Base-by-base conservation (phyloP, 2,888 invertebrate genomes). In the Kryphioiulus occultus region DNA sequence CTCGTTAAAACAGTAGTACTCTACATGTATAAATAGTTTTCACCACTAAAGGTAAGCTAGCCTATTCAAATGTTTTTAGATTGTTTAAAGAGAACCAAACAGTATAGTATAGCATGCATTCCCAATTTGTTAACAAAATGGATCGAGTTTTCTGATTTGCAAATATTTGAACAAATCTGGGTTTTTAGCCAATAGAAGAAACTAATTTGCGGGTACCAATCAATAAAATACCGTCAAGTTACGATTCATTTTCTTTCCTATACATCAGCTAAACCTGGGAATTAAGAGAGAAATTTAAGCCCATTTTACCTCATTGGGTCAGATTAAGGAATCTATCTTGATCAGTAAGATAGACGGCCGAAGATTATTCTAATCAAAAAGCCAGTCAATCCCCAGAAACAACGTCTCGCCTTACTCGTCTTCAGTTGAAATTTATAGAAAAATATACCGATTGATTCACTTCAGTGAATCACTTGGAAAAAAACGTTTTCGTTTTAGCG, bases 391-490 rank as follows among this genome's bases (percentile, higher is more conserved):
- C 19, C 53, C 53, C 19, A 5, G 19, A 53, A 53, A 53, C 19
- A 53, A 19, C 4, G 53, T 19, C 17, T 17, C 19, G 4, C 53
- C 53, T 19, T 53, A 53, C 19, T 19, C 53, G 0, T 17, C 53
- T 53, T 19, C 19, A 53, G 19, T 17, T 17, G 17, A 53, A 53
- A 53, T 53, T 53, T 53, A 1, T 53, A 53, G 19, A 53, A 19
- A 53, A 2, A 53, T 35, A 35, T 53, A 53, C 19, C 19, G 4
- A 83, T 83, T 30, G 83, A 32, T 83, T 83, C 83, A 83, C 26
- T 26, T 83, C 83, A 83, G 12, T 83, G 35, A 83, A 26, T 83
- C 26, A 83, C 17, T 83, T 83, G 12, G 15, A 83, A 83, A 83
- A 78, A n/a, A 83, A 30, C 83, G 32, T 32, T 83, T 35, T 7